These are phyloP conservation scores for Phyllotreta cruciferae DNA, from an alignment of 2,888 invertebrate species.

Conservation along the genomic window DNA sequence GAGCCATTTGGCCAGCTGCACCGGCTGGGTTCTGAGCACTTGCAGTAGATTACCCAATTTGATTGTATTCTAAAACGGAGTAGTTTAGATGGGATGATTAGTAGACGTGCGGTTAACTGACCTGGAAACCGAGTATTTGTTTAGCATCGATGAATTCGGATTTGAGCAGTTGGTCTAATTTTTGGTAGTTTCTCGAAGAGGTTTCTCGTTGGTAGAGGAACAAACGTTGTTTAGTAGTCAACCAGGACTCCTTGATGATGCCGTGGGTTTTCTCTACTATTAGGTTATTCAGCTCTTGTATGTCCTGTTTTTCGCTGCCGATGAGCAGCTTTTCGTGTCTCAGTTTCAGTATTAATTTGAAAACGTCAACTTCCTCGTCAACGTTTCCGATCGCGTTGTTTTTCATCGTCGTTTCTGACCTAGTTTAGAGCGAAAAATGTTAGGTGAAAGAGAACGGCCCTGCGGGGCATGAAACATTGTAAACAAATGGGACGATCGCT, in stretches of 20 bases:
- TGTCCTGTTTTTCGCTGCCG: conserved; percentile 81
- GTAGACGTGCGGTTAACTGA: conserved; percentile 54
- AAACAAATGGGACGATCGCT: conserved; percentile 22
- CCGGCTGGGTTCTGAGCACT: conserved; percentile 72
- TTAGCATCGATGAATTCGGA: conserved; percentile 79
- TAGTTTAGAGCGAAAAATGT: conserved; percentile 6
- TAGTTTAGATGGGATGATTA: neutral
- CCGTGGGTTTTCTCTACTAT: conserved; percentile 65
- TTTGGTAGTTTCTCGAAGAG: conserved; percentile 77
- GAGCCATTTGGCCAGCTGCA: conserved; percentile 73
- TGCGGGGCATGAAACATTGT: conserved; percentile 14
- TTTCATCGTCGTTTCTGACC: conserved; percentile 45
- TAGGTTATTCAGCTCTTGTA: conserved; percentile 78
- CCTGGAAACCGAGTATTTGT: conserved; percentile 84
- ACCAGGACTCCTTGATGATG: conserved; percentile 81
- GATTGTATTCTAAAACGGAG: conserved; percentile 62
- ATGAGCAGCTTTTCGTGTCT: conserved; percentile 88
- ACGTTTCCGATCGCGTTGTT: conserved; percentile 47
- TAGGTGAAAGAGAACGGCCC: conserved; percentile 11
- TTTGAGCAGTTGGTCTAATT: conserved; percentile 69
- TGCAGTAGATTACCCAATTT: conserved; percentile 75
- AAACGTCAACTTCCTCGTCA: conserved; percentile 49
- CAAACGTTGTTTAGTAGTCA: conserved; percentile 84
- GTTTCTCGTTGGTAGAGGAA: conserved; percentile 76
- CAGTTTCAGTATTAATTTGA: conserved; percentile 72